phyloP scores from a whole-genome alignment of 2,797 vertebrate genomes.

The Orestias chungarensis region DNA sequence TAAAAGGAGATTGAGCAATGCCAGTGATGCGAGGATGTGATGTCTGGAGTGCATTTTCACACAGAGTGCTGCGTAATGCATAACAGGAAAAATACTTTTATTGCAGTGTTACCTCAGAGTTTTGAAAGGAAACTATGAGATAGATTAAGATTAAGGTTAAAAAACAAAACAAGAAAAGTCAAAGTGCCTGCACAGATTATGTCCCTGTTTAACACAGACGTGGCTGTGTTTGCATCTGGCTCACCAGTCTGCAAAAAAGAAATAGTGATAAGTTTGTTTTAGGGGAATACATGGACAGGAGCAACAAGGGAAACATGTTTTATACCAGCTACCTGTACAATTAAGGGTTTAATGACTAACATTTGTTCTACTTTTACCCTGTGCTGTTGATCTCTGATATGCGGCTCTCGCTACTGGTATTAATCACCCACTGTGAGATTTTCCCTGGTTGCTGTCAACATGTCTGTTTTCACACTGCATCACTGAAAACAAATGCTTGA shows the following conservation, averaged over 20 bases:
- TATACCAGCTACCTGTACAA: slow-evolving; percentile 1
- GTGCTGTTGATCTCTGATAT: slow-evolving; percentile 32
- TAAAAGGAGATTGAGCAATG: background rate
- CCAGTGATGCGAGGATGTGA: background rate
- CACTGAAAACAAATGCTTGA: slow-evolving; percentile 25
- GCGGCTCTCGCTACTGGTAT: slow-evolving; percentile 51
- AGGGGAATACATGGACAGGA: background rate
- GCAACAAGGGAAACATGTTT: background rate
- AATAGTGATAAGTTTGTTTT: background rate
- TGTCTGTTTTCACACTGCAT: slow-evolving; percentile 37
- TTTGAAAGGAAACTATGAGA: background rate
- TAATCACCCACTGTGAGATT: slow-evolving; percentile 54
- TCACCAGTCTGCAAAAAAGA: background rate
- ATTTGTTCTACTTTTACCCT: slow-evolving; percentile 36
- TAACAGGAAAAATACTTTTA: background rate
- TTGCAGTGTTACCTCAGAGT: background rate
- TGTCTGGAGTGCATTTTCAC: background rate
- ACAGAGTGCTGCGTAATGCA: background rate
- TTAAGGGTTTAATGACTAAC: slow-evolving; percentile 33
- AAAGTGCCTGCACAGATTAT: background rate
- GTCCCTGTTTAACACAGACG: background rate
- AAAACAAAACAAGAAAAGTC: background rate
- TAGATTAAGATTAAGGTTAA: background rate
- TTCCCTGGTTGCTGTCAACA: slow-evolving; percentile 54
- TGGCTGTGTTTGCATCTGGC: background rate